phyloP scores from a whole-genome alignment of 2,113 vertebrate genomes.

The Thymallus thymallus region DNA sequence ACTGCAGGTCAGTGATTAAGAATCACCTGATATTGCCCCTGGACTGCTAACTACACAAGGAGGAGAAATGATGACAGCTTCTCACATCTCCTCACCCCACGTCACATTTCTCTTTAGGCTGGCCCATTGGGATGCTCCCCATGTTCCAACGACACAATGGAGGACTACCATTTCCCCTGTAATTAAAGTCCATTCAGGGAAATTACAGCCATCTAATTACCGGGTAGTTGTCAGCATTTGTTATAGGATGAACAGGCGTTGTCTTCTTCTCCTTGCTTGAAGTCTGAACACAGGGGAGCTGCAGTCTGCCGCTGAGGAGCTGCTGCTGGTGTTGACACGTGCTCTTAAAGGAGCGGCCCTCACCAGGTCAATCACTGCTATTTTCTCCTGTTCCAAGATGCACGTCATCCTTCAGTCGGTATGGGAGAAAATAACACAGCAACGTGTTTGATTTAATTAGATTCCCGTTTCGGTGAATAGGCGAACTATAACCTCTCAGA shows the following conservation, averaged over 20 bases:
- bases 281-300: conserved; percentile 44
- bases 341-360: conserved; percentile 47
- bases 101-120: conserved; percentile 63
- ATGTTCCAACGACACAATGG: conserved; percentile 56
- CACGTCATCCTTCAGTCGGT: conserved; percentile 35
- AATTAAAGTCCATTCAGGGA: conserved; percentile 81
- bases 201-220: conserved; percentile 79
- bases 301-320: conserved; percentile 5
- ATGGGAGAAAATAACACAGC: neutral
- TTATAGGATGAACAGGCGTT: conserved; percentile 48
- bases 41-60: conserved; percentile 44
- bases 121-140: conserved; percentile 18
- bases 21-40: conserved; percentile 63
- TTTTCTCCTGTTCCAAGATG: conserved; percentile 37
- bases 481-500: conserved; percentile 52
- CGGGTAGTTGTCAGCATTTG: conserved; percentile 79
- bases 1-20: conserved; percentile 65
- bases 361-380: conserved; percentile 48
- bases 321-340: conserved; percentile 56
- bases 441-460: conserved; percentile 40
- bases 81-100: conserved; percentile 53
- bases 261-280: conserved; percentile 37
- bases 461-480: conserved; percentile 45
- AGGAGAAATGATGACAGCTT: conserved; percentile 53
- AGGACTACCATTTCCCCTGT: conserved; percentile 68